Base-by-base conservation (phyloP, 2,888 invertebrate species). In the Polymixis flavicincta region DNA sequence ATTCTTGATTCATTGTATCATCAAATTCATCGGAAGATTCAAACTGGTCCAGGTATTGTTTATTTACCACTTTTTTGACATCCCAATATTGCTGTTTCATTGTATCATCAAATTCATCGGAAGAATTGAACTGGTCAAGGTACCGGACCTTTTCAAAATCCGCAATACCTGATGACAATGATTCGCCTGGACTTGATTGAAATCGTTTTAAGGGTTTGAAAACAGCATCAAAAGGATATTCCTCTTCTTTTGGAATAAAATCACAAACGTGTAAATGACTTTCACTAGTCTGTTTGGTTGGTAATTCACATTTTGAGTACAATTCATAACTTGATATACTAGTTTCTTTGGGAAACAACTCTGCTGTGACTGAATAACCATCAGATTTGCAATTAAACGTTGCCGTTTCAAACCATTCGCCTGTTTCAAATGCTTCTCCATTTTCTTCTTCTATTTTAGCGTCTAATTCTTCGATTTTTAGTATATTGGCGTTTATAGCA, bases 341-440 rank as follows among this genome's bases (percentile, higher is more conserved):
- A 13, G 1, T 5, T 0, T 13, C 25, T 25, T 11, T 32, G 14
- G 17, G 2, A 17, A 45, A 48, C 13, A 32, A 25, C 11, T 14
- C 32, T 54, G 5, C 6, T 19, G 13, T 14, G 22, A 13, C 19
- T 6, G 17, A 9, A 13, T n/a, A 14, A 7, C 13, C 2, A 11
- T 52, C 19, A 32, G 6, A 25, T 8, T 54, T 37, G 19, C 37
- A n/a, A 52, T 13, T 22, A 2, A 17, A 14, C 4, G 50, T 28
- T 52, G 63, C 32, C 19, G 57, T 55, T 80, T 80, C 74, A 45
- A 84, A 71, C 80, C 74, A 82, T 55, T 74, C 82, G 6, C 64
- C 84, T 19, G 60, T 80, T 68, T 84, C 69, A 59, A 57, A 37
- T n/a, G 11, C 7, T 66, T 66, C 66, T 57, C 66, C 59, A 37